Evolutionary conservation across 2,888 invertebrate species (phyloP).

Genomic region (Dyspetes luteomarginatus): DNA sequence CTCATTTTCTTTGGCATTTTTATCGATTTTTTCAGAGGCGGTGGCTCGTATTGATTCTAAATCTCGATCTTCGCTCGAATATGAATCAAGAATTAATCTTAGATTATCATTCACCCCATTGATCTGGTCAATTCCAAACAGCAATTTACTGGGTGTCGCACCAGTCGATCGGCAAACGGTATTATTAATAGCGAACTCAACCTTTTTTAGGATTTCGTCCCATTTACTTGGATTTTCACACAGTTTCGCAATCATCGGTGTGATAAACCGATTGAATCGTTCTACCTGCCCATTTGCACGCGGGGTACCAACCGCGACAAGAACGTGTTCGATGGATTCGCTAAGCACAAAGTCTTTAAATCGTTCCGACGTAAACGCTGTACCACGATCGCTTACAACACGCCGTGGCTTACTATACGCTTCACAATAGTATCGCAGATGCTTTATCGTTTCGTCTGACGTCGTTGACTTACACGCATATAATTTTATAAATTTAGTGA

Average conservation of each 20-base stretch:
- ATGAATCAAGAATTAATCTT: background rate
- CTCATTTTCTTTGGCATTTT: conserved; percentile 31
- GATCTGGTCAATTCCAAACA: conserved; percentile 72
- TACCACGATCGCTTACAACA: conserved; percentile 72
- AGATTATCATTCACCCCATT: conserved; percentile 32
- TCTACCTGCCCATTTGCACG: conserved; percentile 76
- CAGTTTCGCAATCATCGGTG: conserved; percentile 70
- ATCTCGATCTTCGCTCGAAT: conserved; percentile 30
- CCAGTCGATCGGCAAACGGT: conserved; percentile 72
- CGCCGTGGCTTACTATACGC: conserved; percentile 66
- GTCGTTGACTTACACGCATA: conserved; percentile 66
- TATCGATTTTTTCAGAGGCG: conserved; percentile 3
- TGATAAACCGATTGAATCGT: conserved; percentile 67
- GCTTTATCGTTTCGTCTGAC: conserved; percentile 63
- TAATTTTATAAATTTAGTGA: conserved; percentile 67
- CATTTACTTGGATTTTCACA: conserved; percentile 62
- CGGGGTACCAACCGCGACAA: conserved; percentile 71
- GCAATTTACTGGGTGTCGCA: conserved; percentile 69
- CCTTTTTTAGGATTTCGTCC: conserved; percentile 62
- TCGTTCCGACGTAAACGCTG: conserved; percentile 70
- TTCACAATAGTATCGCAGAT: conserved; percentile 63
- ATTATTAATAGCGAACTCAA: conserved; percentile 72
- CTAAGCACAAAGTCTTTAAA: conserved; percentile 68
- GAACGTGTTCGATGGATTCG: conserved; percentile 62
- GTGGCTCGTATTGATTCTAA: conserved; percentile 19